Evolutionary conservation across 2,113 vertebrate genomes (phyloP), one percentile per base, ranked within the genome.

Genomic region (Cariama cristata): DNA sequence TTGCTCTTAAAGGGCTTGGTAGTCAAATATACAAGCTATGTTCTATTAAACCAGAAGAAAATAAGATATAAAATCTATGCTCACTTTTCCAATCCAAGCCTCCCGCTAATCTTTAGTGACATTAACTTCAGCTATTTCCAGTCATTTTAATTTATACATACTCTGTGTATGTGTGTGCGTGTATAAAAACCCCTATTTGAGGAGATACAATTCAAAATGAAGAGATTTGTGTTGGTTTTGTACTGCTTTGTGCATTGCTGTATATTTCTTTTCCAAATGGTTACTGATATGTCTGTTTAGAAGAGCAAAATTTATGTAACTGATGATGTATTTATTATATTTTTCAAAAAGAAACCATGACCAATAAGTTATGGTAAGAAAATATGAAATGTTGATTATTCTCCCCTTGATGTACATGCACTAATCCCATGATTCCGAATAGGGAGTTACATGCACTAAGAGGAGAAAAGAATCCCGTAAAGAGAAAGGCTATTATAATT

Each of bases 1-100:
- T 98, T 98, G 98, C 98, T 98, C 96, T 98, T 97, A 85, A 95
- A 98, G 97, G 97, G 96, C 97, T 94, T 77, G 88, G 94, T 93
- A 88, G 72, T 96, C 86, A 88, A 96, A 95, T 88, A 96, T 97
- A 93, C 93, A 95, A 94, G 96, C 96, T 97, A 96, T 93, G 88
- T 82, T 91, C 84, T 75, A 91, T 92, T 96, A 92, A 96, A 96
- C 83, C 82, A 94, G 97, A 96, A 98, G 97, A 97, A 97, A 96
- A 94, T 93, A 97, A 97, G 92, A 96, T 95, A 93, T 84, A 95
- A 97, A 97, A 97, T 87, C 97, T 96, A 93, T 52, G 42, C 80
- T 92, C 27, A 83, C 44, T 96, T 96, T 81, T 84, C 59, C 88
- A 90, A 92, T 71, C 94, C 92, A 86, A 93, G 93, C 56, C 90